These are phyloP conservation scores for Cosmopolites sordidus DNA, from an alignment of 2,888 invertebrate species.

Conservation along the genomic window DNA sequence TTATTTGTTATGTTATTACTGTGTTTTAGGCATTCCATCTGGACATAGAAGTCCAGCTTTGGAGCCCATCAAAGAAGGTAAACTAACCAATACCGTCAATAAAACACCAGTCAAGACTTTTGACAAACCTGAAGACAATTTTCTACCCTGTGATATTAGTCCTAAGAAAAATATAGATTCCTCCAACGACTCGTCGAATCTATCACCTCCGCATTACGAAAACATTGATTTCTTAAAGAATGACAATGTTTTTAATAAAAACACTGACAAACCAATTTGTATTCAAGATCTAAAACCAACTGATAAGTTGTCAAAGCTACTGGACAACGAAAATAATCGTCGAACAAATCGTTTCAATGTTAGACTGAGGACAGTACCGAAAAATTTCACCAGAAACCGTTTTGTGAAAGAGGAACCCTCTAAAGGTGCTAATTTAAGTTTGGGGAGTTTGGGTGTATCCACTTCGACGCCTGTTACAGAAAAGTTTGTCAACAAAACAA, in stretches of 20 bases:
- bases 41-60: constrained; percentile 50
- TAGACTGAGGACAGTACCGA: constrained; percentile 43
- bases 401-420: constrained; percentile 34
- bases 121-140: constrained; percentile 30
- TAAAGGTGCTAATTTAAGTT: constrained; percentile 37
- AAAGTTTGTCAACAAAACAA: constrained; percentile 34
- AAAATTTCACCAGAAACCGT: constrained; percentile 46
- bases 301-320: constrained; percentile 1
- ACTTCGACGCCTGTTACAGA: constrained; percentile 36
- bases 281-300: constrained; percentile 30
- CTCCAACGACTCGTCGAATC: not conserved
- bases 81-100: constrained; percentile 32
- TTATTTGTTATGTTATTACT: too few species aligned
- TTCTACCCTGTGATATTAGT: constrained; percentile 20
- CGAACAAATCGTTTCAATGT: constrained; percentile 35
- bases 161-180: constrained; percentile 4
- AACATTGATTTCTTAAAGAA: constrained; percentile 44
- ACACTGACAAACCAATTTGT: constrained; percentile 31
- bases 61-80: constrained; percentile 55
- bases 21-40: constrained; percentile 44
- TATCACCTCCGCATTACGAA: constrained; percentile 40
- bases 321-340: constrained; percentile 32
- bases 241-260: constrained; percentile 37
- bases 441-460: constrained; percentile 35
- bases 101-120: constrained; percentile 10